A percentile compares a stretch with the other conserved stretches of the same genome.
Evolutionary conservation across 1,140 invertebrate species (phyloP).

Genomic region (Drosophila trapezifrons): DNA sequence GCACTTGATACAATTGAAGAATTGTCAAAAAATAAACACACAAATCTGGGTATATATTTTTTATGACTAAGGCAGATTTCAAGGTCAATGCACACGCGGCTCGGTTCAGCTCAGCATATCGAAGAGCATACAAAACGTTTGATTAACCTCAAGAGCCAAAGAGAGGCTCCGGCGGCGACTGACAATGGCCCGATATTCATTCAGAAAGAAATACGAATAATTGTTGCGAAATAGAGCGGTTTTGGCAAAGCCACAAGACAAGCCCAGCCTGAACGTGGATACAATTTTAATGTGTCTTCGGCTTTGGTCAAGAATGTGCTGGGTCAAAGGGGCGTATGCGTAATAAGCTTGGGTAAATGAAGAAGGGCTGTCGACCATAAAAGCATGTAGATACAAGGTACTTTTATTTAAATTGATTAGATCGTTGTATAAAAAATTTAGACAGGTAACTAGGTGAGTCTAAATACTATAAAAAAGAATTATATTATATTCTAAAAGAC

Average conservation of each 20-base stretch:
- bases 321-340: slow-evolving; percentile 62
- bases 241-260: slow-evolving; percentile 56
- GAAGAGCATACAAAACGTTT: slow-evolving; percentile 76
- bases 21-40: slow-evolving; percentile 66
- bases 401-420: background rate
- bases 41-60: slow-evolving; percentile 24
- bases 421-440: background rate
- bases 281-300: slow-evolving; percentile 44
- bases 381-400: background rate
- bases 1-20: slow-evolving; percentile 72
- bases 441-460: too few species aligned
- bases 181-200: slow-evolving; percentile 75
- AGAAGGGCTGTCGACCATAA: background rate
- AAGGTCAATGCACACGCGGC: slow-evolving; percentile 65
- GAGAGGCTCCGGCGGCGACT: slow-evolving; percentile 40
- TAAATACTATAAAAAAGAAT: too few species aligned
- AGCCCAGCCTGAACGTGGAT: slow-evolving; percentile 61
- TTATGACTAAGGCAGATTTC: slow-evolving; percentile 49
- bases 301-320: slow-evolving; percentile 54
- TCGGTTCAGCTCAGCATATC: slow-evolving; percentile 32
- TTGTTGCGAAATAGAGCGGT: slow-evolving; percentile 74
- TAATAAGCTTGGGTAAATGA: slow-evolving; percentile 19
- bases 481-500: too few species aligned
- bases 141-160: slow-evolving; percentile 76
- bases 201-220: slow-evolving; percentile 61